phyloP scores from a whole-genome alignment of 2,797 vertebrate genomes.

The Tinamus major region DNA sequence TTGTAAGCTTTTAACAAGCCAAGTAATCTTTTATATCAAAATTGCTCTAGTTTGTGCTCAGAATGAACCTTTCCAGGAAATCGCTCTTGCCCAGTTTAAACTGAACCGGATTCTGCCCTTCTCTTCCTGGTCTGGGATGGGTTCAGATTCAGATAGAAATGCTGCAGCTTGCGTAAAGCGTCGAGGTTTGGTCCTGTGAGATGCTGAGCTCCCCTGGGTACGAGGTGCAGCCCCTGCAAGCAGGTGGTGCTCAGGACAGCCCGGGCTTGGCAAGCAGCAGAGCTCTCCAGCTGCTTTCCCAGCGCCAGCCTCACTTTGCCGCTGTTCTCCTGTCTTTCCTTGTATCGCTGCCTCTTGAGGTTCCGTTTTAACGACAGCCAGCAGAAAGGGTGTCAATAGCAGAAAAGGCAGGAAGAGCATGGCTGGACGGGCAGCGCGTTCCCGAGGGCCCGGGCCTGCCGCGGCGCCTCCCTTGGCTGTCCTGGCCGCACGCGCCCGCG shows the following conservation, averaged over 20 bases:
- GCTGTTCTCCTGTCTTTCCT: background rate
- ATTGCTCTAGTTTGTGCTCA: background rate
- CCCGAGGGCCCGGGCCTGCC: background rate
- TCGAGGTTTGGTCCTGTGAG: background rate
- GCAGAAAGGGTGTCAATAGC: background rate
- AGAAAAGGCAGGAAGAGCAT: too few species aligned
- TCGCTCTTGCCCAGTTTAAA: background rate
- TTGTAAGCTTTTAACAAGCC: constrained; percentile 49
- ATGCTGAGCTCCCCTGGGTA: background rate
- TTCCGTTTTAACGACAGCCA: background rate
- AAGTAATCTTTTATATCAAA: constrained; percentile 37
- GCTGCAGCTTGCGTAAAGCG: background rate
- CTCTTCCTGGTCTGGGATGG: background rate
- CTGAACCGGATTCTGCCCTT: background rate
- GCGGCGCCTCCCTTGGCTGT: background rate
- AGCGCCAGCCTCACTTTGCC: rapidly evolving
- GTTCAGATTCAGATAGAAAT: background rate
- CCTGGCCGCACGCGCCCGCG: too few species aligned
- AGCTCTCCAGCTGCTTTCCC: background rate
- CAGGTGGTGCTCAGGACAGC: background rate
- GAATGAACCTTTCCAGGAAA: constrained; percentile 20
- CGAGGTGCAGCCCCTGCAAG: background rate
- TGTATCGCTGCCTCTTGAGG: background rate
- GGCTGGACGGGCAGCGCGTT: rapidly evolving
- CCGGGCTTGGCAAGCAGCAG: background rate